Percentiles rank a stretch among this genome's conserved stretches.
Conservation (phyloP, 2,888 invertebrate species). For the Acleris sparsana region DNA sequence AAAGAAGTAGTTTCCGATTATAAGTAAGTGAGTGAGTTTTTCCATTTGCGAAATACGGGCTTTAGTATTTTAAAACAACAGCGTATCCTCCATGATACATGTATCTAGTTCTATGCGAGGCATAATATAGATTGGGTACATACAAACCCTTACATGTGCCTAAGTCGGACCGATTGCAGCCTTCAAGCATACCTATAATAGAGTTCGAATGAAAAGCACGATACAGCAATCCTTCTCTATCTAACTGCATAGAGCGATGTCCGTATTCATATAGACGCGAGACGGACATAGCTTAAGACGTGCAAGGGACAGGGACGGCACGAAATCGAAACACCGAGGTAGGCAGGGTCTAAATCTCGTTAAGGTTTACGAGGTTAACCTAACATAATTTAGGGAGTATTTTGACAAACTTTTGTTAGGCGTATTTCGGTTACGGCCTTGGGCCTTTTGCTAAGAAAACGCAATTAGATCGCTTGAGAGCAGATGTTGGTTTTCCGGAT, state of each 20-base stretch:
- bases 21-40: too few relatives aligned
- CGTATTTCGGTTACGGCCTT: constrained; percentile 32
- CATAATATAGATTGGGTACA: not conserved
- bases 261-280: constrained; percentile 26
- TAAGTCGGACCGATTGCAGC: not conserved
- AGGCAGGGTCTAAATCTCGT: constrained; percentile 36
- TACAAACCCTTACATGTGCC: not conserved
- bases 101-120: too few relatives aligned
- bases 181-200: constrained; percentile 6
- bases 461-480: constrained; percentile 27
- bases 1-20: too few relatives aligned
- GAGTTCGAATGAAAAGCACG: constrained; percentile 23
- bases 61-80: too few relatives aligned
- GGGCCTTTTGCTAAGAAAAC: constrained; percentile 30
- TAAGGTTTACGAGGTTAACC: constrained; percentile 37
- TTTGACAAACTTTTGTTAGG: constrained; percentile 36
- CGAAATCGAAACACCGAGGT: constrained; percentile 34
- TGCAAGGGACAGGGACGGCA: constrained; percentile 18
- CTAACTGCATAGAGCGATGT: constrained; percentile 29
- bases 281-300: constrained; percentile 9
- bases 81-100: too few relatives aligned
- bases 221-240: constrained; percentile 25
- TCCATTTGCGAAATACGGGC: too few relatives aligned
- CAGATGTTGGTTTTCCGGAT: constrained; percentile 5
- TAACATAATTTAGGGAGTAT: constrained; percentile 37